phyloP scores from a whole-genome alignment of 1,140 invertebrate genomes.

The Solenopsis invicta region DNA sequence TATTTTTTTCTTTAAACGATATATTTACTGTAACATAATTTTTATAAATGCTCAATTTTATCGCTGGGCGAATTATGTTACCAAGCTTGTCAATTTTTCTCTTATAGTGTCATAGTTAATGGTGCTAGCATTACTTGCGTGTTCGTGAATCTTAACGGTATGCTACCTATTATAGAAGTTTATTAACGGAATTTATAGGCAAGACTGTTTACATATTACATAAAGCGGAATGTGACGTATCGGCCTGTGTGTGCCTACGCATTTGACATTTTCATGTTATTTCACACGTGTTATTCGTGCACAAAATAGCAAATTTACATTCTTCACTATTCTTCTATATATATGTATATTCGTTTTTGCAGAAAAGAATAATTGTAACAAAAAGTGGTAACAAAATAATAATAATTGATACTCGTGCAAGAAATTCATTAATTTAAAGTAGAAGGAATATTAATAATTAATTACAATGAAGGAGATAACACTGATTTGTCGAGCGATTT shows the following conservation, averaged over 20 bases:
- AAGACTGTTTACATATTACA: not conserved
- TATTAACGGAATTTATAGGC: not conserved
- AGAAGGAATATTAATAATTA: not conserved
- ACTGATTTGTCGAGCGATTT: not conserved
- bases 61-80: not conserved
- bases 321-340: not conserved
- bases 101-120: not conserved
- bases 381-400: not conserved
- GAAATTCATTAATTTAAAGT: not conserved
- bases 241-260: constrained; percentile 33
- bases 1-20: not conserved
- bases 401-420: too few species aligned
- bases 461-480: not conserved
- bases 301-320: not conserved
- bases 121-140: not conserved
- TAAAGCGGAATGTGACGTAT: not conserved
- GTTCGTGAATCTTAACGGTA: not conserved
- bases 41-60: not conserved
- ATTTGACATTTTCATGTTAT: constrained; percentile 56
- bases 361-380: not conserved
- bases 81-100: not conserved
- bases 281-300: not conserved
- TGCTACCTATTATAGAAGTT: not conserved
- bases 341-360: not conserved
- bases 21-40: not conserved